phyloP scores from a whole-genome alignment of 2,113 vertebrate genomes.

The Physeter macrocephalus region DNA sequence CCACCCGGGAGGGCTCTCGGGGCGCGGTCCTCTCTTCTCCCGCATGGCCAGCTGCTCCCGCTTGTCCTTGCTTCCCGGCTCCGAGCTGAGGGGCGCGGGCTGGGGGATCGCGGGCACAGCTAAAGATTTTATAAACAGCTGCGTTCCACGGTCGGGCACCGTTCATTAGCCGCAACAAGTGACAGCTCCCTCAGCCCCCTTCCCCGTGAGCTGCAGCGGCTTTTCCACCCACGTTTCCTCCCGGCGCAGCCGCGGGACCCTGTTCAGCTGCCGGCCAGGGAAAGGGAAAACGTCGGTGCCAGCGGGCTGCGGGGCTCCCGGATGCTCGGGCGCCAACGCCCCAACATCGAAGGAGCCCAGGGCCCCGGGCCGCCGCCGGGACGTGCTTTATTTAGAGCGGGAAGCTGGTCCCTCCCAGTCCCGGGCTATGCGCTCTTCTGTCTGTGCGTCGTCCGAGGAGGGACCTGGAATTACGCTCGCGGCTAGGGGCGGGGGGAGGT shows the following conservation, averaged over 20 bases:
- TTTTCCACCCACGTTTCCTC: background rate
- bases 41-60: background rate
- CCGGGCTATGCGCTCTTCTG: accelerated
- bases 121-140: background rate
- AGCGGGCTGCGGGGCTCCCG: background rate
- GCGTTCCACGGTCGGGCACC: background rate
- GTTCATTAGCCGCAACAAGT: slow-evolving; percentile 57
- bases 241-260: background rate
- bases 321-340: background rate
- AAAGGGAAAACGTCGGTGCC: background rate
- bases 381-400: background rate
- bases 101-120: background rate
- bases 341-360: background rate
- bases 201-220: background rate
- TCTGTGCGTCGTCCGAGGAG: background rate
- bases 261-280: background rate
- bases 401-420: background rate
- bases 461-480: background rate
- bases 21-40: background rate
- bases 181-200: background rate
- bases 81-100: background rate
- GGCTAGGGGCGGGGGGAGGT: background rate
- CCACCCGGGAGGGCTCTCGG: background rate
- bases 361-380: background rate
- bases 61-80: background rate